Evolutionary conservation across 2,113 vertebrate genomes (phyloP), one percentile per base, ranked within the genome.

Genomic region (Nannobrachium achirus): DNA sequence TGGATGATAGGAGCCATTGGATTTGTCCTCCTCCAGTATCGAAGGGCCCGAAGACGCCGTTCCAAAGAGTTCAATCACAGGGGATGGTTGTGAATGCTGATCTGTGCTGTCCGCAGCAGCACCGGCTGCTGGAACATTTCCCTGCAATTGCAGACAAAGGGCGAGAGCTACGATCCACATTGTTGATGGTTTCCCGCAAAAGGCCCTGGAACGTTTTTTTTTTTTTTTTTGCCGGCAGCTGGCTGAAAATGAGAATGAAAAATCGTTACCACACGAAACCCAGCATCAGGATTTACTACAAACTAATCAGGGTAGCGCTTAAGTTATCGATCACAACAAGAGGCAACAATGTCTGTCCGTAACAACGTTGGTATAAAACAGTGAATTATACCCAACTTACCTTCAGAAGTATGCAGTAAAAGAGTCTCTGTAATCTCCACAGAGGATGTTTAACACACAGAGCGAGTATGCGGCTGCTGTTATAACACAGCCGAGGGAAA

Each of bases 101-200:
- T 62, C 59, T n/a, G 41, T 59, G 66, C 80, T 79, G 41, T 51
- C 68, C 62, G 63, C 78, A 41, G n/a, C n/a, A n/a, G n/a, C n/a
- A n/a, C n/a, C n/a, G n/a, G n/a, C 41, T 45, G 73, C 65, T 40
- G 83, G 60, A 76, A 80, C 45, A 61, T 66, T 15, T 48, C 25
- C 46, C 9, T 74, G 48, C 44, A 74, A 78, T 74, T 81, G 83
- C 75, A 87, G 77, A 73, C 78, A 85, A 75, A 89, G 61, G 81
- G 69, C 6, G 1, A 90, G 67, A 61, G 63, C 61, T 50, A 64
- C 6, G 33, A 79, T 75, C 80, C 83, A 80, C 89, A 92, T 87
- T 77, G 71, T 85, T 69, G 73, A 73, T 50, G 70, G 61, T 69
- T 74, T 84, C 58, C 25, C 63, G 76, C 62, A 71, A 73, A 79